Evolutionary conservation across 2,888 invertebrate genomes (phyloP).

Genomic region (Danaus chrysippus): DNA sequence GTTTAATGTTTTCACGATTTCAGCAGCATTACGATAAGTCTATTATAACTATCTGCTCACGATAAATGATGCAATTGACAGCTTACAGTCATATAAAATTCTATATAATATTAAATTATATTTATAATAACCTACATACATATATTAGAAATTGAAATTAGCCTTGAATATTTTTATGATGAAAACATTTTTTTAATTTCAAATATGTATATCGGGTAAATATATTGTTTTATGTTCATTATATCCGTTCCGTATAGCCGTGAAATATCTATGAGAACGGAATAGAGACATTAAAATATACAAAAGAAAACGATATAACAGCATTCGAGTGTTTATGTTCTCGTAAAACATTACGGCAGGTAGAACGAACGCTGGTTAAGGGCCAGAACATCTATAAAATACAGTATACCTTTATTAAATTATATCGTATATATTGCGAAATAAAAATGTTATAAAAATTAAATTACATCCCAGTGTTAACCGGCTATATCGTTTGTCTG

Average conservation of each 20-base stretch:
- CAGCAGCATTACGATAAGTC: no score
- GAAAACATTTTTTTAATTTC: no score
- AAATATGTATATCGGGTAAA: not conserved
- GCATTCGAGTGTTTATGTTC: constrained; percentile 54
- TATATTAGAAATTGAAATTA: no score
- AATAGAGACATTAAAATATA: constrained; percentile 68
- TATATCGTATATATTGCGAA: constrained; percentile 52
- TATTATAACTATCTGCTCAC: no score
- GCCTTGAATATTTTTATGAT: no score
- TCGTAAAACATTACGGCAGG: constrained; percentile 59
- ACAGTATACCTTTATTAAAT: constrained; percentile 65
- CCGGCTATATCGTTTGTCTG: constrained; percentile 5
- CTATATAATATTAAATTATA: no score
- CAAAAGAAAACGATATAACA: constrained; percentile 68
- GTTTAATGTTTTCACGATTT: no score
- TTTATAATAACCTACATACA: no score
- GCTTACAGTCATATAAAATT: no score
- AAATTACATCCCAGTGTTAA: constrained; percentile 11
- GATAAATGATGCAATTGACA: no score
- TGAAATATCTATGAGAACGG: constrained; percentile 35
- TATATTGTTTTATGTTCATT: not conserved
- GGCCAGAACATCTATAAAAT: constrained; percentile 57
- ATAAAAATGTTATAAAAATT: constrained; percentile 27
- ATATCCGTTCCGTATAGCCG: constrained; percentile 21
- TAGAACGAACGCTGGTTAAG: constrained; percentile 39